Percentiles rank a stretch among this genome's conserved stretches.
Conservation (phyloP, 2,888 invertebrate genomes). For the Bembecia ichneumoniformis region DNA sequence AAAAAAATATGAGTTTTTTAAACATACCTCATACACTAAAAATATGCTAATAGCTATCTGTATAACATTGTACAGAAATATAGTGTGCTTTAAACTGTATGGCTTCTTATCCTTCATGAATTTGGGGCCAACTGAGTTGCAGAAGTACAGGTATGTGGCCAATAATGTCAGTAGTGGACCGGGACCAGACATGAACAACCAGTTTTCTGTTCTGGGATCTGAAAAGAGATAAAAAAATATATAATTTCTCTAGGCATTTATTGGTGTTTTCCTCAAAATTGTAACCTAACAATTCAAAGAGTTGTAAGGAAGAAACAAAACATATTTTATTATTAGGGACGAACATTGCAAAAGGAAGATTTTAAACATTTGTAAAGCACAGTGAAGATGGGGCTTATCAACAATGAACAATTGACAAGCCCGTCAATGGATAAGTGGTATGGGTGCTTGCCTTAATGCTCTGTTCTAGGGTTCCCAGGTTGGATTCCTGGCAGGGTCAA, state of each 20-base stretch:
- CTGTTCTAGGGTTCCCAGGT: no score
- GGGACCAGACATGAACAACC: conserved; percentile 85
- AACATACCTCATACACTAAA: conserved; percentile 71
- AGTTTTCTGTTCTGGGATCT: conserved; percentile 84
- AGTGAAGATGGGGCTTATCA: no score
- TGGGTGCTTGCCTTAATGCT: no score
- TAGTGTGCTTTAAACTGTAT: conserved; percentile 78
- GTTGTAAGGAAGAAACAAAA: no score
- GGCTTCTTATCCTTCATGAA: conserved; percentile 83
- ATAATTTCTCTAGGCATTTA: background rate
- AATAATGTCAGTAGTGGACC: conserved; percentile 78
- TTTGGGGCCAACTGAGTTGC: conserved; percentile 81
- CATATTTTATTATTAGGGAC: no score
- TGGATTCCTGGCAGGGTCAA: no score
- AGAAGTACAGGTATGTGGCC: conserved; percentile 78
- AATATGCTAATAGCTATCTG: conserved; percentile 90
- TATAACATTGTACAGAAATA: conserved; percentile 87
- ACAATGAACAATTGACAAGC: no score
- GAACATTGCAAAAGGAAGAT: no score
- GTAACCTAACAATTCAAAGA: no score
- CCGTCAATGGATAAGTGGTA: no score
- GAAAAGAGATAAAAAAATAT: conserved; percentile 21
- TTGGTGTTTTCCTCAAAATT: no score
- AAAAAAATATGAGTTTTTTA: background rate
- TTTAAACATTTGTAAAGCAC: no score